Base-by-base conservation (phyloP, 2,113 vertebrate genomes). In the Pavo muticus region DNA sequence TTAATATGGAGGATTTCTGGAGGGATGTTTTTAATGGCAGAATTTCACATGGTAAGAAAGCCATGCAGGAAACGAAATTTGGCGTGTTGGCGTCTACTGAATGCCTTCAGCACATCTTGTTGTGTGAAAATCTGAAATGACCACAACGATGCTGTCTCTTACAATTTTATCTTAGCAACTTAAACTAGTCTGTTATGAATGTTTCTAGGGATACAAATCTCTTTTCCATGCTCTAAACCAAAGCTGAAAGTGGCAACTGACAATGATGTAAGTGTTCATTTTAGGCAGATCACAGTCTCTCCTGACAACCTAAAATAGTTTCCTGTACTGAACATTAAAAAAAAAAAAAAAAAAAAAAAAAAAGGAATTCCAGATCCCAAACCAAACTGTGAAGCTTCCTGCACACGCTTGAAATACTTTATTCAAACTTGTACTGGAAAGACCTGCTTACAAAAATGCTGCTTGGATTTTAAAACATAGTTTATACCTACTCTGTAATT, bases 191-290 rank as follows among this genome's bases (percentile, higher is more conserved):
- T 96, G 93, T 96, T 97, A 82, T 91, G 94, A 96, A 91, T 47
- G 84, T 97, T 97, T 96, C 96, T 82, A 96, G 59, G 88, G 92
- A 94, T 94, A 97, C 76, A 93, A 96, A 97, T 97, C 87, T 93
- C 82, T 98, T 97, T 97, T 94, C 97, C 96, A 75, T 97, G 61
- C 76, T 85, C 45, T 90, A 95, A 97, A 89, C 35, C 42, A 50
- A 79, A 95, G 72, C 92, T 93, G 78, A 94, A 97, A 87, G 89
- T 90, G 93, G 81, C 94, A 95, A 97, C 76, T 89, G 85, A 68
- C 70, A 74, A n/a, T 93, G 93, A 97, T 14, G 78, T 93, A 96
- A 96, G 90, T 94, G 90, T 87, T 97, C 95, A 65, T 92, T 96
- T 96, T 84, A 84, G 84, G 95, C 94, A 85, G 80, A 83, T 73